These are phyloP conservation scores for Drosophila pseudotalamancana DNA, from an alignment of 2,888 invertebrate genomes.

Conservation along the genomic window DNA sequence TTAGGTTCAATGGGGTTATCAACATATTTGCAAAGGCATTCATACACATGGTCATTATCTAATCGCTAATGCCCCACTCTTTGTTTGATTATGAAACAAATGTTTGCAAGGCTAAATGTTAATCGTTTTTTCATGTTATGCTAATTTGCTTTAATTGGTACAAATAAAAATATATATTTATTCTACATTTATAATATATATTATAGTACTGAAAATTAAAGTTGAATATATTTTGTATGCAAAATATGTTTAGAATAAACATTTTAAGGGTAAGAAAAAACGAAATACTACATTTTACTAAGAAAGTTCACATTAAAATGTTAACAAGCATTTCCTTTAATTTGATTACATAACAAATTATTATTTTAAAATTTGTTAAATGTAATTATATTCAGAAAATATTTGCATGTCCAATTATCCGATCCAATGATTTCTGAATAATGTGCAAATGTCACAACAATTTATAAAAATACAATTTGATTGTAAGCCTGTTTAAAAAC, in stretches of 20 bases:
- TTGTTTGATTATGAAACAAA: neutral
- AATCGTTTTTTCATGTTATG: conserved; percentile 13
- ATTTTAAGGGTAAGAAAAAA: no score
- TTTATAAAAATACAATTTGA: conserved; percentile 17
- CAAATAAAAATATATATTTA: no score
- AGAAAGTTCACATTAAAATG: no score
- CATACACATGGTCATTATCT: neutral
- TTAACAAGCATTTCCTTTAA: no score
- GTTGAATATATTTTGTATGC: no score
- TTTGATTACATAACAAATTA: no score
- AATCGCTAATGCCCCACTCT: no score
- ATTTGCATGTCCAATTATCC: conserved; percentile 19
- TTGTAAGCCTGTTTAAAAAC: conserved; percentile 12
- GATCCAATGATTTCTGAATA: conserved; percentile 19
- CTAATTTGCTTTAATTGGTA: conserved; percentile 1
- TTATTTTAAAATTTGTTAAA: neutral
- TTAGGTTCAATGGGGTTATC: conserved; percentile 16
- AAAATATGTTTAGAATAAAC: no score
- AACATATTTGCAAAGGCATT: neutral
- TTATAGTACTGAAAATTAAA: no score
- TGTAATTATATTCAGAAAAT: neutral
- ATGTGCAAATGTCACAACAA: conserved; percentile 10
- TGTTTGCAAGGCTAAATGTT: neutral
- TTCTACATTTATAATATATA: neutral
- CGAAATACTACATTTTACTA: no score